Conservation (phyloP, 2,797 vertebrate genomes). For the Naso thynnoides region DNA sequence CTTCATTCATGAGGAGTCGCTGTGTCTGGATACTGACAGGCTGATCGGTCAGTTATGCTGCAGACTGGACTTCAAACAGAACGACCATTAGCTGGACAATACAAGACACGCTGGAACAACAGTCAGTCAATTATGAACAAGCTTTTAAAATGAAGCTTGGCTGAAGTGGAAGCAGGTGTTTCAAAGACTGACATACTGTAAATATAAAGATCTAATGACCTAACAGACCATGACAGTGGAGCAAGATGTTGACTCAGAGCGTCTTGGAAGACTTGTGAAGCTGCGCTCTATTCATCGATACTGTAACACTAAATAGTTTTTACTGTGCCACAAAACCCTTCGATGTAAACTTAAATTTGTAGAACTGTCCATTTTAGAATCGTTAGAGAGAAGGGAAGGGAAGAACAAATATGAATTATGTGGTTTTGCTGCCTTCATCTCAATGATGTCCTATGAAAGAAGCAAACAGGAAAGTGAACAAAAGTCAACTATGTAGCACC, state of each 20-base stretch:
- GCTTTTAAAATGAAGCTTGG: background rate
- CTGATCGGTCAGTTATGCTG: background rate
- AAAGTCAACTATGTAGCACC: slow-evolving; percentile 25
- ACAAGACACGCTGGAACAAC: background rate
- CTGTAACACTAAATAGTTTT: slow-evolving; percentile 2
- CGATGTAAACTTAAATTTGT: slow-evolving; percentile 32
- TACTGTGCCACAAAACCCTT: background rate
- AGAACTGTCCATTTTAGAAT: slow-evolving; percentile 2
- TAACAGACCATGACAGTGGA: background rate
- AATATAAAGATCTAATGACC: background rate
- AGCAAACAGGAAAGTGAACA: slow-evolving; percentile 4
- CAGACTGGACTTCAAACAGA: slow-evolving; percentile 7
- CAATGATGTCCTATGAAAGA: background rate
- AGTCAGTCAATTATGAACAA: background rate
- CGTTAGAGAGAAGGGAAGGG: background rate
- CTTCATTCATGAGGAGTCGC: slow-evolving; percentile 33
- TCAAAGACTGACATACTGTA: background rate
- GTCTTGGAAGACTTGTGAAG: slow-evolving; percentile 21
- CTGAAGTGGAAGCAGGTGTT: slow-evolving; percentile 5
- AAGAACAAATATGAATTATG: background rate
- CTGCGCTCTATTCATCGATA: background rate
- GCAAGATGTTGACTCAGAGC: slow-evolving; percentile 5
- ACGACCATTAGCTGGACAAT: slow-evolving; percentile 4
- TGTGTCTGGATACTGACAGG: slow-evolving; percentile 1
- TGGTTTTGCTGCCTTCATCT: background rate